Evolutionary conservation across 2,888 invertebrate species (phyloP).

Genomic region (Emmelina monodactyla): DNA sequence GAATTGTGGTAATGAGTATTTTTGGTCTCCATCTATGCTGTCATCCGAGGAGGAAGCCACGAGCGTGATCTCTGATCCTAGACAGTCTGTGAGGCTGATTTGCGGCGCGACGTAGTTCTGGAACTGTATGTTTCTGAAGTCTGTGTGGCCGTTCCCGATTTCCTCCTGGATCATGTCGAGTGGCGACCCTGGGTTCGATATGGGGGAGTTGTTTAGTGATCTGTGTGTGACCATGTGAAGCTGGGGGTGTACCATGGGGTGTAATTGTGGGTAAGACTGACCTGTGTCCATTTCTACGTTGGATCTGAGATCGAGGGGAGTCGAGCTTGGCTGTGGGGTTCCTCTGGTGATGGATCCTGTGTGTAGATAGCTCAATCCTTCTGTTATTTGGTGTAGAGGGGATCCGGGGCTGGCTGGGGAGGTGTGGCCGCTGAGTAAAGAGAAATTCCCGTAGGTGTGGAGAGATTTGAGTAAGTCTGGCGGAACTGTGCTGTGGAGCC

Average conservation of each 20-base stretch:
- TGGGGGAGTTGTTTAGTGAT: conserved; percentile 68
- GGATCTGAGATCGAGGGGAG: conserved; percentile 63
- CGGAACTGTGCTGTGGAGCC: conserved; percentile 34
- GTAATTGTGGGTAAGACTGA: conserved; percentile 35
- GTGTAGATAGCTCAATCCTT: conserved; percentile 76
- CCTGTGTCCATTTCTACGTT: conserved; percentile 61
- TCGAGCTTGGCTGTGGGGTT: conserved; percentile 69
- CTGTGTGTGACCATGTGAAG: conserved; percentile 56
- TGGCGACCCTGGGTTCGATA: conserved; percentile 71
- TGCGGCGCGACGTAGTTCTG: conserved; percentile 67
- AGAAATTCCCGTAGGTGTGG: conserved; percentile 35
- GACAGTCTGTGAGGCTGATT: conserved; percentile 91
- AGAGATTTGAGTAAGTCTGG: conserved; percentile 36
- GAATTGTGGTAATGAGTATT: conserved; percentile 66
- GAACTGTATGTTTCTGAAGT: conserved; percentile 28
- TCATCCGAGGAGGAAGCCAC: conserved; percentile 80
- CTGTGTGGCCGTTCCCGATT: conserved; percentile 58
- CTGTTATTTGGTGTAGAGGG: conserved; percentile 72
- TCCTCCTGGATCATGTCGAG: conserved; percentile 79
- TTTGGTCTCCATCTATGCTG: conserved; percentile 67
- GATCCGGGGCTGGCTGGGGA: conserved; percentile 37
- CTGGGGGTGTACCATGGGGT: conserved; percentile 50
- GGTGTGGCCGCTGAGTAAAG: conserved; percentile 28
- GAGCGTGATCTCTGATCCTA: conserved; percentile 83
- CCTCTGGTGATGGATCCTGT: conserved; percentile 76